Conservation (phyloP, 2,888 invertebrate species). For the Dastarcus helophoroides region DNA sequence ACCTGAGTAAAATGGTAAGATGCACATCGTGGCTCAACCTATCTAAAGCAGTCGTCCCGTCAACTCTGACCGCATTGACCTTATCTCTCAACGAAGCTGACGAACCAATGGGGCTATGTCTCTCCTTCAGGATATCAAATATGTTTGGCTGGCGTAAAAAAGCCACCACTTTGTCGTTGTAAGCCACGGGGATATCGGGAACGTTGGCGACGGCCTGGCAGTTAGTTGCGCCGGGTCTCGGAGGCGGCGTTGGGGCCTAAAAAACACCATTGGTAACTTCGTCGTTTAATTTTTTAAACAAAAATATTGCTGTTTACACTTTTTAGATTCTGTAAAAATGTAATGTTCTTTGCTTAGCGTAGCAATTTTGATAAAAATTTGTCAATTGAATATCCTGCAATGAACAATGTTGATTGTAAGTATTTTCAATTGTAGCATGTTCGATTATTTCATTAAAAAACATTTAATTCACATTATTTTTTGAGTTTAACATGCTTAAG, state of each 20-base stretch:
- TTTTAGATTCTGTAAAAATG: no score
- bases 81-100: conserved; percentile 72
- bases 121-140: conserved; percentile 77
- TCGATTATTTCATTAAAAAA: no score
- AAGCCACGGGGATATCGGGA: conserved; percentile 74
- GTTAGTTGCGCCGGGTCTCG: conserved; percentile 45
- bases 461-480: no score
- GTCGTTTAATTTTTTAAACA: conserved; percentile 1
- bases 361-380: no score
- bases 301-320: no score
- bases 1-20: conserved; percentile 87
- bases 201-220: conserved; percentile 30
- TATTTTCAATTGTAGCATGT: no score
- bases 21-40: conserved; percentile 87
- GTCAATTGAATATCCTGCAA: no score
- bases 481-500: no score
- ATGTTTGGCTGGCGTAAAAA: conserved; percentile 91
- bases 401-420: no score
- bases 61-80: conserved; percentile 77
- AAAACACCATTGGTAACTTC: conserved; percentile 9
- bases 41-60: conserved; percentile 76
- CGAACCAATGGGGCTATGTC: conserved; percentile 61
- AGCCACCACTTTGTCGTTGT: conserved; percentile 94
- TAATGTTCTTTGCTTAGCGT: no score
- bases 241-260: conserved; percentile 66